Evolutionary conservation across 2,797 vertebrate species (phyloP), one percentile per base, ranked within the genome.

Genomic region (Coilia nasus): DNA sequence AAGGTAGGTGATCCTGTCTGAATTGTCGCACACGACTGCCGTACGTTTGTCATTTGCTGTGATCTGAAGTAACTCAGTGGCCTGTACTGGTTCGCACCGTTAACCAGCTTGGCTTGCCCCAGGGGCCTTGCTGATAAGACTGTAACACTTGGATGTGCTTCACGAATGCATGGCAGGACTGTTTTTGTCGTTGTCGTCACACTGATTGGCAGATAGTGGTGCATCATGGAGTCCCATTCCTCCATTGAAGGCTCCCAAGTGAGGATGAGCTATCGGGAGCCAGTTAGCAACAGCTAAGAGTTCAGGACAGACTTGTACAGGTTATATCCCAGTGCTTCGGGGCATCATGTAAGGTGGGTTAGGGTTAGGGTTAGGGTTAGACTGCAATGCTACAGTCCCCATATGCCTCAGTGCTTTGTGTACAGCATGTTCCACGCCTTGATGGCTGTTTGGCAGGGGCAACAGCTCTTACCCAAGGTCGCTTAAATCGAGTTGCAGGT

Each of bases 1-100:
- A 99, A 97, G 98, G 98, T 99, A 92, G 84, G 94, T 87, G 7
- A 85, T 21, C 25, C 25, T 83, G 31, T 85, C 62, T n/a, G 41
- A 14, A 83, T 84, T 19, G 3, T 60, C 62, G 64, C 60, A n/a
- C 7, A 9, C 35, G 9, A 15, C 28, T 31, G 31, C 31, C 12
- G 25, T 31, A 35, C 31, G 64, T 44, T 75, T 78, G 71, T 44
- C 31, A 17, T 44, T 44, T 44, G 35, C 31, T 35, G 31, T 41
- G 17, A 78, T 44, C 31, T 4, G 35, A 6, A 7, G 71, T 7
- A 78, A 44, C 71, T 78, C 17, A 41, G 6, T 78, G 31, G 35
- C 31, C 35, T 15, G 64, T 10, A 64, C 60, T 83, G 46, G n/a
- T n/a, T n/a, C 9, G 19, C 50, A n/a, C 10, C 86, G 67, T 50